Evolutionary conservation across 2,113 vertebrate species (phyloP), one percentile per base, ranked within the genome.

Genomic region (Corydoras maculifer): DNA sequence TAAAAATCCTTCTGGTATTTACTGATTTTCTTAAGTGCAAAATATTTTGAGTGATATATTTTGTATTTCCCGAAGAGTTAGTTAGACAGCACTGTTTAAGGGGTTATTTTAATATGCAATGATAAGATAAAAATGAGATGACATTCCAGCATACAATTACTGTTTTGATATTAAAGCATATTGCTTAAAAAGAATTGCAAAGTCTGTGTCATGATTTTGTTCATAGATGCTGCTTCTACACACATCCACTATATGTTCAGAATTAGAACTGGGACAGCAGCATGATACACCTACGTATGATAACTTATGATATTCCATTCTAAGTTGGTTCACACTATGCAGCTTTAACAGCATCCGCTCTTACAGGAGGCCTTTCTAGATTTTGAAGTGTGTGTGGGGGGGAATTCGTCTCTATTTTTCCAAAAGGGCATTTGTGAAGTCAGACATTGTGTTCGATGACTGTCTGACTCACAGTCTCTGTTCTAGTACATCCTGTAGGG

Each of bases 81-180:
- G 65, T 58, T 58, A 54, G 65, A 54, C 9, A 29, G 25, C 50
- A 53, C 11, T 55, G 54, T 70, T 68, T 68, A 13, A n/a, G 58
- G 58, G 55, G 9, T 55, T 74, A 49, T 68, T 74, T 74, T 68
- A 74, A 62, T 74, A 74, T 62, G 50, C 49, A 73, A 73, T 60
- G 49, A n/a, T 43, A 9, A 68, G 13, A 61, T 68, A 32, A 55
- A n/a, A 73, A 73, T 71, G 35, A 43, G 9, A 60, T 31, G 62
- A 74, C 72, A 74, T 74, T 74, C 72, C 72, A 62, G 58, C 72
- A 60, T 68, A 73, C 10, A 67, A 54, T 67, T 29, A 68, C 58
- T 67, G 65, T 74, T 72, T 74, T 74, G 72, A 68, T 68, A 74
- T 74, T 68, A 74, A 74, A 74, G 72, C 32, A 74, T 74, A 74